phyloP scores from a whole-genome alignment of 2,888 invertebrate genomes.

The Eudasyphora cyanicolor region DNA sequence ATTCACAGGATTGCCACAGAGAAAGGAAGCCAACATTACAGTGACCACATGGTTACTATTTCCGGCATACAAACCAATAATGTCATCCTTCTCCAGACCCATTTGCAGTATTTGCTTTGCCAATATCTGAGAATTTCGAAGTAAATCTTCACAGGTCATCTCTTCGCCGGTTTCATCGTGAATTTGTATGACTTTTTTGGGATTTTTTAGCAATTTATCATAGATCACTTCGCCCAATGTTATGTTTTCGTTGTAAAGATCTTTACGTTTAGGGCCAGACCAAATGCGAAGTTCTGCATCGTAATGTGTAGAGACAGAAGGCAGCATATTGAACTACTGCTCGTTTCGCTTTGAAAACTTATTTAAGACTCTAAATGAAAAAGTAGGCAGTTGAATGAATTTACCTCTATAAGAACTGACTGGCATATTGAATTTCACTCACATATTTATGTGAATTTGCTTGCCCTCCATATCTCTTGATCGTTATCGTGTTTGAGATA shows the following conservation, averaged over 20 bases:
- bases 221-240: conserved; percentile 74
- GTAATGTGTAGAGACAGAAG: conserved; percentile 68
- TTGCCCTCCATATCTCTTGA: too few relatives aligned
- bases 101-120: conserved; percentile 62
- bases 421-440: too few relatives aligned
- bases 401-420: too few relatives aligned
- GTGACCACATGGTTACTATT: conserved; percentile 72
- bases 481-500: too few relatives aligned
- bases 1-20: conserved; percentile 73
- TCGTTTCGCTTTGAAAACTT: neutral
- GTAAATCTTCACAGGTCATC: conserved; percentile 71
- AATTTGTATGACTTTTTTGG: conserved; percentile 73
- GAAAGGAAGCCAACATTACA: conserved; percentile 72
- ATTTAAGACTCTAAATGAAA: too few relatives aligned
- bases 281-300: conserved; percentile 71
- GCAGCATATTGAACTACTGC: neutral
- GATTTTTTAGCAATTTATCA: conserved; percentile 66
- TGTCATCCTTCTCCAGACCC: conserved; percentile 69
- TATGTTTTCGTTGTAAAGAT: conserved; percentile 71
- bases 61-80: conserved; percentile 73
- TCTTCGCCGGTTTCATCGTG: conserved; percentile 70
- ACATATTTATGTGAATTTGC: too few relatives aligned
- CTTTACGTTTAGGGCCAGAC: conserved; percentile 70
- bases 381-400: too few relatives aligned
- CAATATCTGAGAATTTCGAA: conserved; percentile 62